Conservation (phyloP, 2,113 vertebrate species). For the Arvicanthis niloticus region DNA sequence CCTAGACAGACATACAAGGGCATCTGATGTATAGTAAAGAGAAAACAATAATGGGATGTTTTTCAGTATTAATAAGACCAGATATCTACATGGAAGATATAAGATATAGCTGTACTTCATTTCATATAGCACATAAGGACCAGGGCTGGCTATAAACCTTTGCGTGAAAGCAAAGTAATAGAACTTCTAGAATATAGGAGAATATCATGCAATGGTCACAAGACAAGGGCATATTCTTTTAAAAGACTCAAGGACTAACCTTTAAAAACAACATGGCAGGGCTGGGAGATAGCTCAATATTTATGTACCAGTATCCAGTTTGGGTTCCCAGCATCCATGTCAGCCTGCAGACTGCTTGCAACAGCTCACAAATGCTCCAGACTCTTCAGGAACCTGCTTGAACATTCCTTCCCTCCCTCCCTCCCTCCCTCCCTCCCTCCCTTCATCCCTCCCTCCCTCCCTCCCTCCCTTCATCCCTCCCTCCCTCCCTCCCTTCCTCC, state of each 20-base stretch:
- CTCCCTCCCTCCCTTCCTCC: neutral
- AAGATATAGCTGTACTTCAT: neutral
- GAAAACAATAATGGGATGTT: neutral
- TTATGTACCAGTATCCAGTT: too few relatives aligned
- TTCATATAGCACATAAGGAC: neutral
- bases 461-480: rapidly evolving
- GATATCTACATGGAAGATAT: neutral
- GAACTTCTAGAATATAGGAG: neutral
- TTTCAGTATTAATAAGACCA: neutral
- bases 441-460: rapidly evolving
- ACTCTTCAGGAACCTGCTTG: neutral
- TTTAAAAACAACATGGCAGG: neutral
- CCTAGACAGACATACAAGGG: neutral
- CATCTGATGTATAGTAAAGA: neutral
- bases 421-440: neutral
- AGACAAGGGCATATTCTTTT: neutral
- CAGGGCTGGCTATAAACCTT: neutral
- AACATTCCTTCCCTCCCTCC: too few relatives aligned
- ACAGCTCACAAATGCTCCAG: neutral
- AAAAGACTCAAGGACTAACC: neutral
- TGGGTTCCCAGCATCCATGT: neutral
- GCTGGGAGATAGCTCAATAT: neutral
- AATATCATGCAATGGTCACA: neutral
- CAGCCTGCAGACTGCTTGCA: neutral
- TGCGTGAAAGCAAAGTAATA: neutral